phyloP scores from a whole-genome alignment of 1,140 invertebrate species.

The Drosophila athabasca region DNA sequence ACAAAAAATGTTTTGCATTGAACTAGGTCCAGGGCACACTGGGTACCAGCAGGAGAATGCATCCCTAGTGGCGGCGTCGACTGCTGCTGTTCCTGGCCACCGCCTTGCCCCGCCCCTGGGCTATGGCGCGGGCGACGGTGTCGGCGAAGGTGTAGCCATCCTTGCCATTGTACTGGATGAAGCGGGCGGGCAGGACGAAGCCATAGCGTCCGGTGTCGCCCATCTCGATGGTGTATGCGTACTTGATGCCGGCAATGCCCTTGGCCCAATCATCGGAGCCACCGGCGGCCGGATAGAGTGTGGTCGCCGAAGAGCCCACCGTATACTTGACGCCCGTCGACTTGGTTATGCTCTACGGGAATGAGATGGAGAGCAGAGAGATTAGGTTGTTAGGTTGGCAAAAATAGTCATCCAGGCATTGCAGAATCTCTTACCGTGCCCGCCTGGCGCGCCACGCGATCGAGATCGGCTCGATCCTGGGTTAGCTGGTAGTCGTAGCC shows the following conservation, averaged over 20 bases:
- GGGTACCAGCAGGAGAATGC: no score
- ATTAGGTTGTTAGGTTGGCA: background rate
- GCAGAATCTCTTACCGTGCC: conserved; percentile 84
- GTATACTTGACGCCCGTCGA: conserved; percentile 88
- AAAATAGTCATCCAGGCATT: background rate
- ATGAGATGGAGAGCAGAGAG: conserved; percentile 1
- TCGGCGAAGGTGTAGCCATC: conserved; percentile 94
- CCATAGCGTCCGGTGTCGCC: conserved; percentile 94
- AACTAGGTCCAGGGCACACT: conserved; percentile 30
- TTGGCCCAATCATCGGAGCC: conserved; percentile 97
- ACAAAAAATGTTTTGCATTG: conserved; percentile 41
- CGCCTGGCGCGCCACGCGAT: conserved; percentile 88
- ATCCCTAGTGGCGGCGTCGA: conserved; percentile 49
- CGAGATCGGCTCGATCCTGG: conserved; percentile 89
- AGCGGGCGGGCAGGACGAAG: conserved; percentile 92
- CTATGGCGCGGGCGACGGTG: conserved; percentile 87
- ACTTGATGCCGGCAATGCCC: conserved; percentile 91
- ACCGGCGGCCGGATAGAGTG: conserved; percentile 91
- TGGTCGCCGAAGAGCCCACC: conserved; percentile 89
- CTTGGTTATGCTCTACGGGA: conserved; percentile 87
- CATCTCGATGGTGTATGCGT: conserved; percentile 94
- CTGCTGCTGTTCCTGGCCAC: conserved; percentile 48
- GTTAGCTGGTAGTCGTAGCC: conserved; percentile 89
- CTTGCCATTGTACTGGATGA: conserved; percentile 91
- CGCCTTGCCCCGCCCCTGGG: conserved; percentile 51